Base-by-base conservation (phyloP, 2,888 invertebrate genomes). In the Synanthedon myopaeformis region DNA sequence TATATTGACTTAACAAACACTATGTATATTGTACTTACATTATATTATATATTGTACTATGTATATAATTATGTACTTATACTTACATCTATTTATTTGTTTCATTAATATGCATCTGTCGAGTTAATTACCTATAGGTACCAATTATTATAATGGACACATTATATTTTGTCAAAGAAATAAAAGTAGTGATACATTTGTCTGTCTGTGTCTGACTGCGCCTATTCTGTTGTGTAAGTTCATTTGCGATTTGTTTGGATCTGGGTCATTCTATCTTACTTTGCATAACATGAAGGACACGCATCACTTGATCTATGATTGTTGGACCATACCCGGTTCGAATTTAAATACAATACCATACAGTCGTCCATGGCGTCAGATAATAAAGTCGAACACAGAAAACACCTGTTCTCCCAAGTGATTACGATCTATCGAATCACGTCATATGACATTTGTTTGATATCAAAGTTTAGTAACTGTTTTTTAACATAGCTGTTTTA, bases 401-500 rank as follows among this genome's bases (percentile, higher is more conserved):
- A 45, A 45, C 45, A 45, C 45, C 45, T 45, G 45, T 45, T 13
- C 45, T 14, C 45, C 4, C 45, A 13, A 14, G 3, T 45, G 45
- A 45, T 45, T 45, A 45, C 45, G 13, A 45, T 45, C 45, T 13
- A n/a, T 45, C 45, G 13, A 45, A 35, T 35, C 35, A 45, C 45
- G 13, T 45, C 5, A 53, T 41, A 53, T 19, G 56, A 56, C 56
- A 56, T 56, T 56, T 56, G 55, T 55, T 52, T 54, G 41, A 48
- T 49, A n/a, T 12, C 13, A 45, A 45, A 13, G 8, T 12, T 56
- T 54, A 53, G 53, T 55, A 56, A 56, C 11, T 52, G 55, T 53
- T 56, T 53, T 56, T 48, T 49, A 42, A 14, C 28, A 28, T 28
- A 8, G 28, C 28, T 28, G 28, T 28, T 35, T 35, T 35, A 35